A percentile compares a stretch with the other conserved stretches of the same genome.
These are phyloP conservation scores for Lerista edwardsae DNA, from an alignment of 2,797 vertebrate species.

Conservation along the genomic window DNA sequence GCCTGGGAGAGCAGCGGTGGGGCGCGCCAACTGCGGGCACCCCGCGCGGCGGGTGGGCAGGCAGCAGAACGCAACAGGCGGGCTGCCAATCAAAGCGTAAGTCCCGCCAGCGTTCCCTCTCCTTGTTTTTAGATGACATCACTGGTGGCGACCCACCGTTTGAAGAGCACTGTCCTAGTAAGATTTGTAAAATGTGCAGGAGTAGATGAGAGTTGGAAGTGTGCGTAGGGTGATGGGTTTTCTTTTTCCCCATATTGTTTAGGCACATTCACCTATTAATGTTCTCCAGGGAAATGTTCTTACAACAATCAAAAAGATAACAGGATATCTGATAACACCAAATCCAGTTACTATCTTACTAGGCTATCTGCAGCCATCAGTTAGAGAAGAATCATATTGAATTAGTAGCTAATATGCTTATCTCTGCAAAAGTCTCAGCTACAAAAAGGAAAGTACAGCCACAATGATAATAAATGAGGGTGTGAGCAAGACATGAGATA, in stretches of 20 bases:
- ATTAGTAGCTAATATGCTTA: constrained; percentile 13
- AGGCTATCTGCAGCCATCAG: neutral
- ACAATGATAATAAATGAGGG: neutral
- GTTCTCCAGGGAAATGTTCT: constrained; percentile 12
- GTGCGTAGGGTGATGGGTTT: neutral
- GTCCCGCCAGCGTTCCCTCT: too few relatives aligned
- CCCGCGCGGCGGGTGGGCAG: too few relatives aligned
- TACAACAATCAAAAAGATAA: constrained; percentile 11
- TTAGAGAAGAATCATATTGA: constrained; percentile 16
- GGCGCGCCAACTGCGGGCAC: too few relatives aligned
- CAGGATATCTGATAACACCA: neutral
- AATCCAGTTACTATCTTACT: constrained; percentile 18
- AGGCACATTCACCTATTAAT: neutral
- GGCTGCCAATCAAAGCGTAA: too few relatives aligned
- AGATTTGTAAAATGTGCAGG: neutral
- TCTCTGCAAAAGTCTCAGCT: neutral
- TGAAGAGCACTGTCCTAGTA: too few relatives aligned
- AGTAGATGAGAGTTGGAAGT: neutral
- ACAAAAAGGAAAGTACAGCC: neutral
- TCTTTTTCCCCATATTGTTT: neutral
- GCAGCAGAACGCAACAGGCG: too few relatives aligned
- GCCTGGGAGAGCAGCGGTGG: too few relatives aligned
- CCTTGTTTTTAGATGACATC: too few relatives aligned
- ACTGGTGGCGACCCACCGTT: too few relatives aligned
- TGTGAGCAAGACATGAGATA: neutral